phyloP scores from a whole-genome alignment of 2,888 invertebrate species.

The Thymelicus acteon region DNA sequence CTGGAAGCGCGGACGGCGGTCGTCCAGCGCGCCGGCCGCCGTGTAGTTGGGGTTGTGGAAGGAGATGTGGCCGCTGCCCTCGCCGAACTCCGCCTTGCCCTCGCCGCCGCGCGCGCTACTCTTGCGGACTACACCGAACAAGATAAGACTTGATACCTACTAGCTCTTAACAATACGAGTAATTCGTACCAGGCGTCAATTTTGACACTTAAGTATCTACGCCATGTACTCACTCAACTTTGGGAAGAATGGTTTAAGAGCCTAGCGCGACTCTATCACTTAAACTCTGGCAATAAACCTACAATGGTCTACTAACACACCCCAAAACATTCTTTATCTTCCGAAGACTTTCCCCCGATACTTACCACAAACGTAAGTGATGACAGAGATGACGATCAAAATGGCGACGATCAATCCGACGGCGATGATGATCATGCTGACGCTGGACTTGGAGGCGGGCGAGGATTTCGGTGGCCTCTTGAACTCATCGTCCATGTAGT shows the following conservation, averaged over 20 bases:
- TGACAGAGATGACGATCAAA: conserved; percentile 49
- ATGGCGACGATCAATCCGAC: conserved; percentile 52
- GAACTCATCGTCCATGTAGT: conserved; percentile 63
- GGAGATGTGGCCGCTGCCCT: conserved; percentile 89
- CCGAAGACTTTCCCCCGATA: neutral
- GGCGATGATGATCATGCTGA: conserved; percentile 55
- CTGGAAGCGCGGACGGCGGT: conserved; percentile 70
- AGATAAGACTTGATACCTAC: too few species aligned
- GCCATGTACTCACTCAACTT: too few species aligned
- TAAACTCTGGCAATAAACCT: too few species aligned
- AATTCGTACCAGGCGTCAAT: too few species aligned
- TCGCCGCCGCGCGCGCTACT: conserved; percentile 53
- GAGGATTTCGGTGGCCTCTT: conserved; percentile 47
- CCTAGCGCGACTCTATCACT: too few species aligned
- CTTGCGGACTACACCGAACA: conserved; percentile 2
- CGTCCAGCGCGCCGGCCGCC: conserved; percentile 80
- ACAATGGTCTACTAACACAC: too few species aligned
- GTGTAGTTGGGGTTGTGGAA: conserved; percentile 95
- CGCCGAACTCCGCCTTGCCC: conserved; percentile 71
- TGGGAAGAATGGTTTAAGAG: too few species aligned
- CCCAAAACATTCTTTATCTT: too few species aligned
- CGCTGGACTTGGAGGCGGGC: conserved; percentile 54
- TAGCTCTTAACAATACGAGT: too few species aligned
- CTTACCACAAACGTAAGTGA: conserved; percentile 53
- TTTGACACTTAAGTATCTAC: too few species aligned